A percentile compares a stretch with the other conserved stretches of the same genome.
Evolutionary conservation across 2,888 invertebrate genomes (phyloP).

Genomic region (Leucophora obtusa): DNA sequence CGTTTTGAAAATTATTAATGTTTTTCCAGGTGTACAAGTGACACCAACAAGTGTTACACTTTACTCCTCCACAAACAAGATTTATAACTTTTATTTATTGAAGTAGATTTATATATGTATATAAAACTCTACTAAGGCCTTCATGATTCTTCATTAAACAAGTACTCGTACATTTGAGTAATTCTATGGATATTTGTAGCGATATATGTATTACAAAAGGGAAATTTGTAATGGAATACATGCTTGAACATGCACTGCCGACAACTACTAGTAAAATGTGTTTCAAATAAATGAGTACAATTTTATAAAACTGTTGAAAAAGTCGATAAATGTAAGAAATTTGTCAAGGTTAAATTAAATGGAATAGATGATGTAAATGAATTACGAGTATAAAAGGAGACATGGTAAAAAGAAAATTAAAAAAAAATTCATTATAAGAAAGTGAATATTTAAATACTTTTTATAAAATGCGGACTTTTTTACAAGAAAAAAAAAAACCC

Average conservation of each 20-base stretch:
- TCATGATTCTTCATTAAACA: background rate
- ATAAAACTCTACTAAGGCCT: background rate
- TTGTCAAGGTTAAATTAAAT: slow-evolving; percentile 12
- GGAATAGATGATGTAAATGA: background rate
- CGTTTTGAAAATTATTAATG: slow-evolving; percentile 8
- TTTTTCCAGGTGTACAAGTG: slow-evolving; percentile 1
- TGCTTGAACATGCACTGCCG: background rate
- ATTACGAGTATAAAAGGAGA: no score
- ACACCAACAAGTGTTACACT: slow-evolving; percentile 18
- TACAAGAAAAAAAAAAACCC: no score
- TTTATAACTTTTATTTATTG: slow-evolving; percentile 2
- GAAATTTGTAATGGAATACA: slow-evolving; percentile 2
- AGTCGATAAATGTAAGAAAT: slow-evolving; percentile 7
- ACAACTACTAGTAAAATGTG: background rate
- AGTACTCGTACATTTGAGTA: background rate
- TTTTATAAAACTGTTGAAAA: slow-evolving; percentile 1
- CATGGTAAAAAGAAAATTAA: no score
- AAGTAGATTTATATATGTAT: background rate
- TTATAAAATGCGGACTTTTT: no score
- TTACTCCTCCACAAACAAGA: background rate
- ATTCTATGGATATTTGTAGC: background rate
- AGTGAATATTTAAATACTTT: no score
- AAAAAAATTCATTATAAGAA: no score
- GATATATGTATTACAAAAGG: background rate
- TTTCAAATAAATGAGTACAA: slow-evolving; percentile 10